Conservation (phyloP, 1,140 invertebrate species). For the Megalonaias nervosa region DNA sequence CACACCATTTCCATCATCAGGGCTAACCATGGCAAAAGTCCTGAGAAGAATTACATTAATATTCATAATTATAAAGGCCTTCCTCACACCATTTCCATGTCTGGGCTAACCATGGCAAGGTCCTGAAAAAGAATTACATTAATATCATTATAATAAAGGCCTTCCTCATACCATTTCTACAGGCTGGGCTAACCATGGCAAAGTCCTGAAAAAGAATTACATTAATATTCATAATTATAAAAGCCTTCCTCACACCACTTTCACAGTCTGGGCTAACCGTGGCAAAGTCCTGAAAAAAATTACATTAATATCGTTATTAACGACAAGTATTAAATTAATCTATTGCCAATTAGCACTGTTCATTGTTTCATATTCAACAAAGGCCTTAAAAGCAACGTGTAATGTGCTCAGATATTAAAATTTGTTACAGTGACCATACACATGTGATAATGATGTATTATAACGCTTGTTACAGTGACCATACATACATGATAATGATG, state of each 20-base stretch:
- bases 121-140: constrained; percentile 43
- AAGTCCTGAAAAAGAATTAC: constrained; percentile 52
- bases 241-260: constrained; percentile 73
- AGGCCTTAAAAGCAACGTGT: too few species aligned
- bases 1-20: constrained; percentile 74
- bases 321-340: too few species aligned
- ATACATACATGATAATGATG: too few species aligned
- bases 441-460: too few species aligned
- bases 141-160: too few species aligned
- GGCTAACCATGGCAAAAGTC: constrained; percentile 64
- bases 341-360: too few species aligned
- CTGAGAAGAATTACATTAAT: constrained; percentile 28
- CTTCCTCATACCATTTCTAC: constrained; percentile 79
- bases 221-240: not conserved
- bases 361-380: too few species aligned
- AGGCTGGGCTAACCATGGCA: constrained; percentile 58
- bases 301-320: not conserved
- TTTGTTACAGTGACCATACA: too few species aligned
- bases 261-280: constrained; percentile 55
- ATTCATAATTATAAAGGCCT: constrained; percentile 76
- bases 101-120: constrained; percentile 60
- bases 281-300: not conserved
- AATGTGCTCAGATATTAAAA: too few species aligned
- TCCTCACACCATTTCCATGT: constrained; percentile 75
- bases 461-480: too few species aligned